Percentiles rank a stretch among this genome's conserved stretches.
phyloP scores from a whole-genome alignment of 2,797 vertebrate genomes.

The Buceros bicornis region DNA sequence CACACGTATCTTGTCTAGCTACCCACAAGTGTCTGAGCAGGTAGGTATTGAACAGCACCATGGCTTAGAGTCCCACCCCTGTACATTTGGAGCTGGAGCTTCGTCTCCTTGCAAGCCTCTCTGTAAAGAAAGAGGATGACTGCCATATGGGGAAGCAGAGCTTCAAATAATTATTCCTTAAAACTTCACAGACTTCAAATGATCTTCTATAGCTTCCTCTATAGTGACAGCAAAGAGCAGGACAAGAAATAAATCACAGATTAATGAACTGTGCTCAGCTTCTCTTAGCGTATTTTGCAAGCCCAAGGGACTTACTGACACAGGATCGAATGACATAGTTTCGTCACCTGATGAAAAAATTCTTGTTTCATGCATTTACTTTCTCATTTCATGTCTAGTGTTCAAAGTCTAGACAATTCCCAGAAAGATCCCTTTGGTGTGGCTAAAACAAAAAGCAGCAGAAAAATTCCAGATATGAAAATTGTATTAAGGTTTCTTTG shows the following conservation, averaged over 20 bases:
- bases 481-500: neutral
- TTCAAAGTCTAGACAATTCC: neutral
- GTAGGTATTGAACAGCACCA: accelerated
- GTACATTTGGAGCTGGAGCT: neutral
- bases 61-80: accelerated
- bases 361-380: neutral
- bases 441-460: neutral
- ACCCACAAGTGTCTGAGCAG: neutral
- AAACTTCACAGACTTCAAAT: neutral
- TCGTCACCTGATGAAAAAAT: neutral
- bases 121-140: neutral
- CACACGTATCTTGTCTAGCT: neutral
- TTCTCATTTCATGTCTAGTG: neutral
- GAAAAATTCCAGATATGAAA: neutral
- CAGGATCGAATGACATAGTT: neutral
- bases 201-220: neutral
- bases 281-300: neutral
- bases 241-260: neutral
- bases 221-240: neutral
- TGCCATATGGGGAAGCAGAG: neutral
- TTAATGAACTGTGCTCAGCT: neutral
- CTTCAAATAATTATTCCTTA: neutral
- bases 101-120: neutral
- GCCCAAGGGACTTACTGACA: neutral
- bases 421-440: neutral